Base-by-base conservation (phyloP, 2,113 vertebrate species). In the Poicephalus gulielmi region DNA sequence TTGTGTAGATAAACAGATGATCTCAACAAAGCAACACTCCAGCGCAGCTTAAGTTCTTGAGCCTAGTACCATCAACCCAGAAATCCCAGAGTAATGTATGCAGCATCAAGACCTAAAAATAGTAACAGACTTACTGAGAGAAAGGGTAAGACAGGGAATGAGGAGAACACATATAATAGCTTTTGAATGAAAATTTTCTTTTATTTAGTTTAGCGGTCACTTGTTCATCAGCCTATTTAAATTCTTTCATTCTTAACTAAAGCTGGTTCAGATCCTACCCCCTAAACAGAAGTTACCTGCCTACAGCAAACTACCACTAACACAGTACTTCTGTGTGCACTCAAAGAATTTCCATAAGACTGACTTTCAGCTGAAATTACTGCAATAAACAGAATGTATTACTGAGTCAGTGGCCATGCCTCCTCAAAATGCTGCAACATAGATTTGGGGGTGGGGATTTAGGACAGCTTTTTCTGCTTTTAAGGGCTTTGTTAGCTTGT, bases 401-500 rank as follows among this genome's bases (percentile, higher is more conserved):
- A 49, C 6, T 7, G 3, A 59, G n/a, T n/a, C 12, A 79, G 19
- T 33, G 13, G 1, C 14, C 8, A 5, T 9, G 5, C 10, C 14
- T 78, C 13, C 33, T 86, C 55, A 83, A 77, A 81, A 64, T 52
- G 50, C 23, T 33, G 22, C 10, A 83, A 17, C 5, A 10, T 16
- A 67, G 11, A 12, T 86, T 73, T 73, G 11, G 4, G 2, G 3
- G 1, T 37, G 5, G 7, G 15, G 1, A 43, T 30, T 62, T 73
- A 35, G 13, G 8, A 4, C 12, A 71, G 31, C 3, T 55, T 83
- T 64, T 69, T 37, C 25, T 55, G 22, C 3, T 1, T 60, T 37
- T 66, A 1, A 50, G 13, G 1, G 5, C 17, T 55, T 47, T 57
- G 3, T 41, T 69, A 15, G 10, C 28, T 86, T 73, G 6, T 37